Evolutionary conservation across 2,888 invertebrate genomes (phyloP).

Genomic region (Punctoribates punctum): DNA sequence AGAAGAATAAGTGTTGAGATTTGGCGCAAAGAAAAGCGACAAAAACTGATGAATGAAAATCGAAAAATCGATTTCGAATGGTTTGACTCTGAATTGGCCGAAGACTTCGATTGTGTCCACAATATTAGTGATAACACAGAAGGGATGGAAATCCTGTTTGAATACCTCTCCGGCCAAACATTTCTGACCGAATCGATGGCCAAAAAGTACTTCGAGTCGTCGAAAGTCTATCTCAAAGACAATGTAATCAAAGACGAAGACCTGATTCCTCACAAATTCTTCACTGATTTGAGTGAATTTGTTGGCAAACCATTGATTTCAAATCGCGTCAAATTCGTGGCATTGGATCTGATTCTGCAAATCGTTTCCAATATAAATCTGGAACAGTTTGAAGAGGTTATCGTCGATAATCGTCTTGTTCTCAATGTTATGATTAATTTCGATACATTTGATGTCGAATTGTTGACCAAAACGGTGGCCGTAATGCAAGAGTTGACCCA

Average conservation of each 20-base stretch:
- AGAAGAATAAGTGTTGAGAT: not conserved
- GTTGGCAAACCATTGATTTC: not conserved
- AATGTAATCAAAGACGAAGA: not conserved
- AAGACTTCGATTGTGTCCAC: not conserved
- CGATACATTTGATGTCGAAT: not conserved
- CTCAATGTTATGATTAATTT: not conserved
- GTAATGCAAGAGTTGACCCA: not conserved
- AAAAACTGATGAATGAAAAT: not conserved
- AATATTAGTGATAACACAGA: not conserved
- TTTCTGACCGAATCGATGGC: not conserved
- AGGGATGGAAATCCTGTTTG: not conserved
- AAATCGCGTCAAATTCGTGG: not conserved
- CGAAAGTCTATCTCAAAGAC: not conserved
- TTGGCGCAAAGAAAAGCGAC: conserved; percentile 13
- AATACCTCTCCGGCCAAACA: not conserved
- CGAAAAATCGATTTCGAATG: conserved; percentile 5
- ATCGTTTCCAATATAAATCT: not conserved
- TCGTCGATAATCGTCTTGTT: not conserved
- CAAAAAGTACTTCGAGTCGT: not conserved
- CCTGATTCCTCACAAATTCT: not conserved
- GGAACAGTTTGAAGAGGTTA: not conserved
- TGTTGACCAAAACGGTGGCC: conserved; percentile 6
- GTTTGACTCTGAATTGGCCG: not conserved
- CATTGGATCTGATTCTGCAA: not conserved
- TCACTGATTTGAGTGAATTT: not conserved